Evolutionary conservation across 2,888 invertebrate species (phyloP).

Genomic region (Drosophila imparisetae): DNA sequence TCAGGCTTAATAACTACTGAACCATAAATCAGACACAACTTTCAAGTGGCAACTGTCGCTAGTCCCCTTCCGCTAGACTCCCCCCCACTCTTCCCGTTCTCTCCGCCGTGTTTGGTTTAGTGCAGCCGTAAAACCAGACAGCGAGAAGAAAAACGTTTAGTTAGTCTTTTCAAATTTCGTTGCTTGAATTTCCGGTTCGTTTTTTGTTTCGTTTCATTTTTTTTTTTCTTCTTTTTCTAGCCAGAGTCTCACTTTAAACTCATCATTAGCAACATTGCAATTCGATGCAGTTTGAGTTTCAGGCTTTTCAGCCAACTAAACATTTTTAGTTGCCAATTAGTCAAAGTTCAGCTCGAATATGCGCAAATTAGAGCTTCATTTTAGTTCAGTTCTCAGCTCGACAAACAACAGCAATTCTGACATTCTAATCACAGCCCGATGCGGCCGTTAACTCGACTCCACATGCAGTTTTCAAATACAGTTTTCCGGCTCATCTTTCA

Average conservation of each 20-base stretch:
- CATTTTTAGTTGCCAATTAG: conserved; percentile 14
- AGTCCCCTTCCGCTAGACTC: neutral
- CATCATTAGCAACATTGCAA: neutral
- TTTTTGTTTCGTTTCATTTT: conserved; percentile 12
- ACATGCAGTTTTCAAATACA: conserved; percentile 11
- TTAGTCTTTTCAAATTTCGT: conserved; percentile 44
- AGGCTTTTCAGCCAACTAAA: conserved; percentile 22
- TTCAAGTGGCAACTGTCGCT: conserved; percentile 26
- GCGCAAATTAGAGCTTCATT: conserved; percentile 30
- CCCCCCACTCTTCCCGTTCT: neutral
- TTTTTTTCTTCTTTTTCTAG: neutral
- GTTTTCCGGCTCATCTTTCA: conserved; percentile 3
- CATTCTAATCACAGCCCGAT: conserved; percentile 29
- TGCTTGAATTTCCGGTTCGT: conserved; percentile 54
- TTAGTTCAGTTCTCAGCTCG: neutral
- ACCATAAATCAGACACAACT: conserved; percentile 62
- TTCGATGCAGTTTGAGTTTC: neutral
- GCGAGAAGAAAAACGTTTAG: conserved; percentile 35
- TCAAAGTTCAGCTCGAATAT: conserved; percentile 1
- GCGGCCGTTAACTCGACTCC: conserved; percentile 3
- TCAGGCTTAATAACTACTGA: conserved; percentile 57
- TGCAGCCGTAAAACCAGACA: conserved; percentile 37
- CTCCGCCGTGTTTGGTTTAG: neutral
- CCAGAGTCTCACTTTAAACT: conserved; percentile 11
- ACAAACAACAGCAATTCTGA: conserved; percentile 21